Evolutionary conservation across 2,888 invertebrate genomes (phyloP).

Genomic region (Nomada flava): DNA sequence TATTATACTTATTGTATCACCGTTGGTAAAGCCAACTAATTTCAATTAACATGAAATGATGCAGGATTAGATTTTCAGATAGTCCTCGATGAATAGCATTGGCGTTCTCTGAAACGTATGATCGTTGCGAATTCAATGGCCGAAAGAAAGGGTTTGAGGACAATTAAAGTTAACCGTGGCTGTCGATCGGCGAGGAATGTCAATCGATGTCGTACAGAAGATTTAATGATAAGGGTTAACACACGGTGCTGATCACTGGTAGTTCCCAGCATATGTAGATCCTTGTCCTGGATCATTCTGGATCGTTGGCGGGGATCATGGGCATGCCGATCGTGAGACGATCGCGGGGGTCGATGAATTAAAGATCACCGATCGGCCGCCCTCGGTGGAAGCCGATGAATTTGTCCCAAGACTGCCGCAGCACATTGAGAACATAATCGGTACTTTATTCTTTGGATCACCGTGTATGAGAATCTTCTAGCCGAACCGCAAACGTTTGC

Average conservation of each 20-base stretch:
- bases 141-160: background rate
- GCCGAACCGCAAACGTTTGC: constrained; percentile 10
- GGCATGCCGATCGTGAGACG: constrained; percentile 77
- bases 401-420: constrained; percentile 65
- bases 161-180: constrained; percentile 4
- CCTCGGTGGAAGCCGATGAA: constrained; percentile 67
- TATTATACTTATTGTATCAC: constrained; percentile 21
- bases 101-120: background rate
- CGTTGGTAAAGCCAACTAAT: background rate
- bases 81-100: background rate
- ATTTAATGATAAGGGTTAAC: constrained; percentile 33
- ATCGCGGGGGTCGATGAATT: constrained; percentile 76
- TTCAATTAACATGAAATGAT: constrained; percentile 26
- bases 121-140: background rate
- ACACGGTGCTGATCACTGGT: constrained; percentile 38
- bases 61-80: background rate
- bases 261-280: constrained; percentile 77
- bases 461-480: constrained; percentile 15
- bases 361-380: constrained; percentile 72
- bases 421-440: constrained; percentile 68
- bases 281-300: constrained; percentile 68
- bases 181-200: background rate
- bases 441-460: constrained; percentile 47
- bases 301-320: constrained; percentile 72
- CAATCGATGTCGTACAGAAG: constrained; percentile 10